Conservation (phyloP, 2,113 vertebrate species). For the Eptesicus fuscus region DNA sequence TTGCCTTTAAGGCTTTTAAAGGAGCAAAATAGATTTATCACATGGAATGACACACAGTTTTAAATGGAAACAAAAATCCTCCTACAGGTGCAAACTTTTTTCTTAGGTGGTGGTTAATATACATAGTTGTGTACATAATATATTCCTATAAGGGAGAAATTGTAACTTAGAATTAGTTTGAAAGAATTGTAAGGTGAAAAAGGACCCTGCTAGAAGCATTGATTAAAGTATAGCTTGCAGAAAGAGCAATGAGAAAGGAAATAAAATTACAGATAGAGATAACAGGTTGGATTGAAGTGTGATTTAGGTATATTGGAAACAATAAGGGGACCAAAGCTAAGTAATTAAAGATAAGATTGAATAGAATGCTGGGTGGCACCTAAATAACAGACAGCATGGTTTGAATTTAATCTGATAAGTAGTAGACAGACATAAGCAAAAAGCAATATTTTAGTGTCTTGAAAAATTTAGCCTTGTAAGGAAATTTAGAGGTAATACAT, state of each 20-base stretch:
- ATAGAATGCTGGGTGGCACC: neutral
- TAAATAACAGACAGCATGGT: neutral
- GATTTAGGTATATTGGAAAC: neutral
- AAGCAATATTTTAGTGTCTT: neutral
- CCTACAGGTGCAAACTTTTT: neutral
- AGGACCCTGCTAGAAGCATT: neutral
- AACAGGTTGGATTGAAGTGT: neutral
- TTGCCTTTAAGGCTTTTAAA: neutral
- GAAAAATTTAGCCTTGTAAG: neutral
- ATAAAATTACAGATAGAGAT: neutral
- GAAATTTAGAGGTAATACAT: neutral
- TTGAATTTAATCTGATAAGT: neutral
- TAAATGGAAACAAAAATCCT: conserved; percentile 1
- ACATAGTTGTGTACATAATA: neutral
- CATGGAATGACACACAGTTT: neutral
- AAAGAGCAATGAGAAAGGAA: neutral
- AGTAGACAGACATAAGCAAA: neutral
- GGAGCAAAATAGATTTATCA: neutral
- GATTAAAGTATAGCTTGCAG: neutral
- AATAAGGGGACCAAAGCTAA: neutral
- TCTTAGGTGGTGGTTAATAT: neutral
- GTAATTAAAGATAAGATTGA: neutral
- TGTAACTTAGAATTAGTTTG: neutral
- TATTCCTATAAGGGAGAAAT: neutral
- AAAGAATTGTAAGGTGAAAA: neutral